phyloP scores from a whole-genome alignment of 2,113 vertebrate species.

The Lampris megalopsis region DNA sequence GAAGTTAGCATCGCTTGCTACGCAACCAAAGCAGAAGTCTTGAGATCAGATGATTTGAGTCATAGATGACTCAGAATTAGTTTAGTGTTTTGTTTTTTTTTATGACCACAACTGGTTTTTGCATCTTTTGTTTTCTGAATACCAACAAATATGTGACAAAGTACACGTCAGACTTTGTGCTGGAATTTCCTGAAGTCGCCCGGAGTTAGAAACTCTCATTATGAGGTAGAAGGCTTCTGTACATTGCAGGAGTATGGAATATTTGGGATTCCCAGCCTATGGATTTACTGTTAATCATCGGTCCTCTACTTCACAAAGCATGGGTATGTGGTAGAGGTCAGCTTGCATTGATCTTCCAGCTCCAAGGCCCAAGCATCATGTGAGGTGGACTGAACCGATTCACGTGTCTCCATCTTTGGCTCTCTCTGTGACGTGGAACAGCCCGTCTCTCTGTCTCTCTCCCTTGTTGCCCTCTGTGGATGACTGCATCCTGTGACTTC shows the following conservation, averaged over 20 bases:
- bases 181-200: not conserved
- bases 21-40: not conserved
- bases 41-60: no score
- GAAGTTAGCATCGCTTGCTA: not conserved
- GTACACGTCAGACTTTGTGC: not conserved
- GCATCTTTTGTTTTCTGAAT: not conserved
- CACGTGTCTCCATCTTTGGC: not conserved
- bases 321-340: not conserved
- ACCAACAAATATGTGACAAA: not conserved
- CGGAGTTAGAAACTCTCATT: not conserved
- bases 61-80: not conserved
- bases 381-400: not conserved
- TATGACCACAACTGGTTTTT: not conserved
- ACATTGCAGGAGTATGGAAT: not conserved
- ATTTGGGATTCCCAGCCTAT: not conserved
- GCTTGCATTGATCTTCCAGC: not conserved
- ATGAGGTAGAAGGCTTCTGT: not conserved
- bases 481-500: constrained; percentile 1
- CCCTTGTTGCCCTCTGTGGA: not conserved
- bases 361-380: not conserved
- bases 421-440: not conserved
- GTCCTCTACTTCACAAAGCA: not conserved
- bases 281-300: not conserved
- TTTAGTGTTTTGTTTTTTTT: not conserved
- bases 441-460: not conserved